These are phyloP conservation scores for Zoanthus sociatus DNA, from an alignment of 92 coral and sea anemone genomes.

Conservation along the genomic window DNA sequence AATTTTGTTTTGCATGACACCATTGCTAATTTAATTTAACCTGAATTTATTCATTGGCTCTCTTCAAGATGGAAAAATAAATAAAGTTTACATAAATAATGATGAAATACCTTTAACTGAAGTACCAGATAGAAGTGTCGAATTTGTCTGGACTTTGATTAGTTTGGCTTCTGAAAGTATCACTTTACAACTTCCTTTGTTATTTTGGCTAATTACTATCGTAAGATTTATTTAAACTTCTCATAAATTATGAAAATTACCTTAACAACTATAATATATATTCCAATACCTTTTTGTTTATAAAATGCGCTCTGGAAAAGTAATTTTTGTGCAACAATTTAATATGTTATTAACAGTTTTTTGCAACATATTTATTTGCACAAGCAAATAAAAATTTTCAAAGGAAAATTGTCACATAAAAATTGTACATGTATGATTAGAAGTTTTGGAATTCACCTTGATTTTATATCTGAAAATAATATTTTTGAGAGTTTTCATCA, in stretches of 20 bases:
- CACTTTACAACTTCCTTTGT: not conserved
- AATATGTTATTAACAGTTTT: no score
- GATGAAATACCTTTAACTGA: not conserved
- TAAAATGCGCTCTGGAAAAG: no score
- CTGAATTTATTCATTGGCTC: not conserved
- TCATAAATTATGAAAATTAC: not conserved
- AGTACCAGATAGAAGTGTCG: not conserved
- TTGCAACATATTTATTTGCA: no score
- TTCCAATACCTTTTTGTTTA: no score
- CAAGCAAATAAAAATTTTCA: no score
- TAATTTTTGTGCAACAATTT: no score
- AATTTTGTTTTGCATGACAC: not conserved
- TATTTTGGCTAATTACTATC: not conserved
- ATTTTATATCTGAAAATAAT: no score
- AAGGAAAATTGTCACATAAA: no score
- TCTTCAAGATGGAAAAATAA: not conserved
- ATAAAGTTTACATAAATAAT: not conserved
- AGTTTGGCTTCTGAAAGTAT: not conserved
- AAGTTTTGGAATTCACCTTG: no score
- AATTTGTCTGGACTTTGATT: not conserved
- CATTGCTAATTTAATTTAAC: not conserved
- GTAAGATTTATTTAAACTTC: not conserved
- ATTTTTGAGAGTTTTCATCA: no score
- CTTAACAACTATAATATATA: no score
- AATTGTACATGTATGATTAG: no score